Evolutionary conservation across 35 echinoderm and acorn worm genomes (phyloP).

Genomic region (Hemicentrotus pulcherrimus): DNA sequence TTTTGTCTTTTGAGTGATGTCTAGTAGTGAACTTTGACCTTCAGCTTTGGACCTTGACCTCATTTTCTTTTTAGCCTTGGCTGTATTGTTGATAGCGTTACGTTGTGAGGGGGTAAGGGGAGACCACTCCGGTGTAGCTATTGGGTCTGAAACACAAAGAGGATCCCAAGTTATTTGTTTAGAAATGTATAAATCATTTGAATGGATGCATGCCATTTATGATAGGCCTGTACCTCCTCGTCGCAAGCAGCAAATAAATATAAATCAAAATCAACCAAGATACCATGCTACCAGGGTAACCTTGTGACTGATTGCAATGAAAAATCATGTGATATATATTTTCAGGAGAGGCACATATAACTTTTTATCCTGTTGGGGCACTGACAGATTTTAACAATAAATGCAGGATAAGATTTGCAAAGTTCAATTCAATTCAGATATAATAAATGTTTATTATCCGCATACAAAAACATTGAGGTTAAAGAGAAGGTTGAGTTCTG

Average conservation of each 20-base stretch:
- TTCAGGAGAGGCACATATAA: background rate
- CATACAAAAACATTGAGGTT: too few species aligned
- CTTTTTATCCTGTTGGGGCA: background rate
- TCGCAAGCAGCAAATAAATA: background rate
- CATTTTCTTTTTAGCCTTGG: constrained; percentile 55
- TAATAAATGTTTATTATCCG: too few species aligned
- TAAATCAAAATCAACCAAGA: too few species aligned
- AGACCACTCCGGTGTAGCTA: background rate
- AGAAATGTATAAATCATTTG: too few species aligned
- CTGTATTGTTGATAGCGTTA: constrained; percentile 41
- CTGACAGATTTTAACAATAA: too few species aligned
- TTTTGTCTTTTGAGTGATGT: background rate
- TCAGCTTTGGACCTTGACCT: background rate
- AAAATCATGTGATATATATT: background rate
- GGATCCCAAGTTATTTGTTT: too few species aligned
- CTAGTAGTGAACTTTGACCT: constrained; percentile 8
- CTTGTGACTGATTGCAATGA: too few species aligned
- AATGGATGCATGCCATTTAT: too few species aligned
- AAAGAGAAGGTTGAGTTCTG: too few species aligned
- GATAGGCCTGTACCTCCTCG: background rate
- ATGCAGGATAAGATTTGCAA: too few species aligned
- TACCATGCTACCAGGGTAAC: too few species aligned
- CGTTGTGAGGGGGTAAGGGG: background rate
- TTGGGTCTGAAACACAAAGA: background rate
- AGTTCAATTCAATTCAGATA: too few species aligned